phyloP scores from a whole-genome alignment of 2,113 vertebrate genomes.

The Cyanoderma ruficeps region DNA sequence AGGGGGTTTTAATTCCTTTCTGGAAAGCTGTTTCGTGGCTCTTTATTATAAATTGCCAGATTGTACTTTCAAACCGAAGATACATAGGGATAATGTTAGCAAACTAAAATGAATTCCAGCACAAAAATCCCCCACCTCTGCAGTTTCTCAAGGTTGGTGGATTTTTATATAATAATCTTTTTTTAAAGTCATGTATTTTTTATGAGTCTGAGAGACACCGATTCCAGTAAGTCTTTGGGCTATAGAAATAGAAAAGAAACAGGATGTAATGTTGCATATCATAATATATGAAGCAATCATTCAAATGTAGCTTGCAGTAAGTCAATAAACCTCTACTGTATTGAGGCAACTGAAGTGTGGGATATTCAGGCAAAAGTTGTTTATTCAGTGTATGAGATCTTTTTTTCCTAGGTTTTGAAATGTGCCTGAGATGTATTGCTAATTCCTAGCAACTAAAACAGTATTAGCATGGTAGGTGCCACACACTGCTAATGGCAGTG shows the following conservation, averaged over 20 bases:
- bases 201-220: constrained; percentile 69
- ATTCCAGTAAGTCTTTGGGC: constrained; percentile 75
- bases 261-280: constrained; percentile 63
- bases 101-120: constrained; percentile 69
- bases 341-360: constrained; percentile 38
- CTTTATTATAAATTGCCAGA: constrained; percentile 63
- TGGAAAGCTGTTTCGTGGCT: constrained; percentile 46
- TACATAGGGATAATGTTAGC: constrained; percentile 46
- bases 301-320: constrained; percentile 65
- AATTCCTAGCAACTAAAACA: constrained; percentile 5
- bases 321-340: constrained; percentile 63
- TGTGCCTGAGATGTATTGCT: constrained; percentile 13
- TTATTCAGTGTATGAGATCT: constrained; percentile 34
- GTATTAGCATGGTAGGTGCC: neutral
- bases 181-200: constrained; percentile 76
- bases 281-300: constrained; percentile 66
- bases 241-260: constrained; percentile 66
- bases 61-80: constrained; percentile 37
- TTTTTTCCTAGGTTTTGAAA: constrained; percentile 41
- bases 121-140: constrained; percentile 63
- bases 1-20: neutral
- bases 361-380: constrained; percentile 43
- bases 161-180: constrained; percentile 66
- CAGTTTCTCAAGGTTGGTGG: constrained; percentile 69
- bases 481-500: neutral